Percentiles rank a stretch among this genome's conserved stretches.
Conservation (phyloP, 2,888 invertebrate species). For the Lypha dubia region DNA sequence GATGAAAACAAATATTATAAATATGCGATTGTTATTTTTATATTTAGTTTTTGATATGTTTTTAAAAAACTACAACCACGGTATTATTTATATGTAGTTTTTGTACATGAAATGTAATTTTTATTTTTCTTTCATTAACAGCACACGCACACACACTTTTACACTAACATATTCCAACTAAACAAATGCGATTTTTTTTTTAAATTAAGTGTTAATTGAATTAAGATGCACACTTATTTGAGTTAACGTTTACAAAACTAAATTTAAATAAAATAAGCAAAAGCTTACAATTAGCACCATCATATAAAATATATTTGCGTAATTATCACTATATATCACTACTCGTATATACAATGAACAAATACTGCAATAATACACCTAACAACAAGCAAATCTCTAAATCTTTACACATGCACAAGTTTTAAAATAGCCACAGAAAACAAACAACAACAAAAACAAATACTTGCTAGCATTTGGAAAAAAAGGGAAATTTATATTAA, state of each 20-base stretch:
- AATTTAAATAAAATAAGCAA: conserved; percentile 39
- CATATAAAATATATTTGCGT: conserved; percentile 59
- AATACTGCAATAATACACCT: conserved; percentile 23
- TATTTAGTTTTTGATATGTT: conserved; percentile 3
- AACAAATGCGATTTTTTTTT: too few relatives aligned
- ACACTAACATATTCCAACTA: too few relatives aligned
- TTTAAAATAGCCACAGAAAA: neutral
- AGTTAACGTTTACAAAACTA: neutral
- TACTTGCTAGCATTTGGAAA: neutral
- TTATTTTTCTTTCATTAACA: neutral
- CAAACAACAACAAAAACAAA: neutral
- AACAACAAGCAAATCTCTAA: conserved; percentile 10
- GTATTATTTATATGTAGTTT: neutral
- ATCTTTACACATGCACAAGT: neutral
- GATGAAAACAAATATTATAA: neutral
- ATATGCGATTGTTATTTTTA: neutral
- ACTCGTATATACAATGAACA: conserved; percentile 10
- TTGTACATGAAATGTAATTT: neutral
- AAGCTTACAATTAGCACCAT: conserved; percentile 60
- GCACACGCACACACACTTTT: neutral
- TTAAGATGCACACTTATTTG: conserved; percentile 55
- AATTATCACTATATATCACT: conserved; percentile 63
- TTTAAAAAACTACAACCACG: neutral
- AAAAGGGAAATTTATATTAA: conserved; percentile 42
- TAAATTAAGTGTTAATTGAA: conserved; percentile 64